Percentiles rank a stretch among this genome's conserved stretches.
These are phyloP conservation scores for Vandiemenella viatica DNA, from an alignment of 2,888 invertebrate species.

Conservation along the genomic window DNA sequence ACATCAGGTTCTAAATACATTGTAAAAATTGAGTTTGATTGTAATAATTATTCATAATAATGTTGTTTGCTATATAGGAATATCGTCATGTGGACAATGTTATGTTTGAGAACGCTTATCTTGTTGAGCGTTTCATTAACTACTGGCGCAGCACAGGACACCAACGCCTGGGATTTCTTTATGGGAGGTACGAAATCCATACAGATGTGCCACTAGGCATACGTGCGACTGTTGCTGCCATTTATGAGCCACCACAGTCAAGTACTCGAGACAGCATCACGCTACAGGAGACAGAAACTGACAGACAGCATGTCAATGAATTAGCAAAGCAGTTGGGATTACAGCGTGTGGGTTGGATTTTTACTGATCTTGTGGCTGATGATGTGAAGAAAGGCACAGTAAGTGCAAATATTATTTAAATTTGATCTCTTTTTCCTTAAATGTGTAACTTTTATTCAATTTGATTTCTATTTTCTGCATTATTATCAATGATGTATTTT, in stretches of 20 bases:
- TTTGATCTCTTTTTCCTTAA: neutral
- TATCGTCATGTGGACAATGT: slow-evolving; percentile 96
- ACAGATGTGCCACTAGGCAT: slow-evolving; percentile 86
- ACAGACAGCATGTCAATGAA: slow-evolving; percentile 47
- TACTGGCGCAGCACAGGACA: slow-evolving; percentile 90
- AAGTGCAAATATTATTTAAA: slow-evolving; percentile 20
- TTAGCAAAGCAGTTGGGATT: slow-evolving; percentile 68
- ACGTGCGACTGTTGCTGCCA: slow-evolving; percentile 73
- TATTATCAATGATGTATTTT: too few species aligned
- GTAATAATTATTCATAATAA: too few species aligned
- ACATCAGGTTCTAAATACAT: too few species aligned
- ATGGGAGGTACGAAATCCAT: slow-evolving; percentile 84
- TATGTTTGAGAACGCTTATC: slow-evolving; percentile 84
- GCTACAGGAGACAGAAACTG: slow-evolving; percentile 53
- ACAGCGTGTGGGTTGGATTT: slow-evolving; percentile 86
- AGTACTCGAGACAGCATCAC: slow-evolving; percentile 56
- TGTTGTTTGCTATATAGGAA: slow-evolving; percentile 35
- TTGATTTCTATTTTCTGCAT: too few species aligned
- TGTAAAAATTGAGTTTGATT: too few species aligned
- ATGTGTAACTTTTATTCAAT: neutral
- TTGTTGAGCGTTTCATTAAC: slow-evolving; percentile 90
- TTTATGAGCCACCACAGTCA: slow-evolving; percentile 96
- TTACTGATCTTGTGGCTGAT: slow-evolving; percentile 87
- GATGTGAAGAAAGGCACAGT: slow-evolving; percentile 76
- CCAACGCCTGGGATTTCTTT: slow-evolving; percentile 86